These are phyloP conservation scores for Tribolium madens DNA, from an alignment of 1,140 invertebrate species.

Conservation along the genomic window DNA sequence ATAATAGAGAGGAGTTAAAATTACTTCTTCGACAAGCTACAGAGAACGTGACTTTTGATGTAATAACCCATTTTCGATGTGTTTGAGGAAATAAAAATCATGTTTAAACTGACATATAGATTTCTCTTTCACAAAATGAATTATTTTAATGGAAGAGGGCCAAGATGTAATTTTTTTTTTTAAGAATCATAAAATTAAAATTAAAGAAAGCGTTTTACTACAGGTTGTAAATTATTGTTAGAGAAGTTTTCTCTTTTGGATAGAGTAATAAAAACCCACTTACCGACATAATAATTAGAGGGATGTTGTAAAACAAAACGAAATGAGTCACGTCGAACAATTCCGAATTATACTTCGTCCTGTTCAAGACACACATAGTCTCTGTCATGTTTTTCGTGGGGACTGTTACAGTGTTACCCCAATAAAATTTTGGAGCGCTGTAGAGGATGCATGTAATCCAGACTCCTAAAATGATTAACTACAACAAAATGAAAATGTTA, in stretches of 20 bases:
- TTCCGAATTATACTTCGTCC: constrained; percentile 81
- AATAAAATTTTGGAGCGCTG: constrained; percentile 81
- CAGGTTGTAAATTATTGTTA: background rate
- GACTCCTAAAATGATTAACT: constrained; percentile 79
- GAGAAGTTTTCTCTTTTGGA: background rate
- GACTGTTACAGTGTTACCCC: constrained; percentile 77
- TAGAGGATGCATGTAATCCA: constrained; percentile 83
- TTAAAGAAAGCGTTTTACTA: background rate
- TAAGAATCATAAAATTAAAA: background rate
- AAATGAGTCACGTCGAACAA: constrained; percentile 83
- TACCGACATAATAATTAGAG: constrained; percentile 80
- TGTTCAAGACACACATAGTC: constrained; percentile 79
- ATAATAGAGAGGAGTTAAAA: too few relatives aligned
- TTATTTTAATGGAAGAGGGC: too few relatives aligned
- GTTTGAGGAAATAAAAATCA: background rate
- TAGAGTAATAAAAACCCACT: constrained; percentile 58
- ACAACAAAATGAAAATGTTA: constrained; percentile 59
- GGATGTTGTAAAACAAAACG: constrained; percentile 79
- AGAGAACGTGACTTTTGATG: background rate
- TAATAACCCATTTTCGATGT: background rate
- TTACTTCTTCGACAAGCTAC: too few relatives aligned
- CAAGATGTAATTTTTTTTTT: background rate
- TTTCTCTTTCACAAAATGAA: too few relatives aligned
- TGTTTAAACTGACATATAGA: too few relatives aligned
- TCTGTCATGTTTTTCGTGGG: constrained; percentile 71